Conservation (phyloP, 2,113 vertebrate species). For the Pygoscelis adeliae region DNA sequence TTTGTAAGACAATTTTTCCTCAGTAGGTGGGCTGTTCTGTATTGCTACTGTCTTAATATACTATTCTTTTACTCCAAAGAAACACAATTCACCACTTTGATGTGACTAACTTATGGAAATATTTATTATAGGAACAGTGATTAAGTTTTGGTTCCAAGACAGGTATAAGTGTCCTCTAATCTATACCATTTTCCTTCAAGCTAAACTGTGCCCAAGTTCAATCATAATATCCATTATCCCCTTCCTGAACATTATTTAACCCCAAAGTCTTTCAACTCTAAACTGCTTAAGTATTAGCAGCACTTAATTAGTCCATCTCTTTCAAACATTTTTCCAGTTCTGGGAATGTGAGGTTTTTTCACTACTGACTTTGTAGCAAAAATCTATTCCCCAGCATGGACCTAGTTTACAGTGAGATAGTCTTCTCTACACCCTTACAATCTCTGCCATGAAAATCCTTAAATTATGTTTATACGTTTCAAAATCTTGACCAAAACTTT, state of each 20-base stretch:
- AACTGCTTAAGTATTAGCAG: background rate
- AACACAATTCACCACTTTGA: background rate
- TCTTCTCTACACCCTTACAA: background rate
- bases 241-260: background rate
- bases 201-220: background rate
- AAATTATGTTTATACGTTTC: background rate
- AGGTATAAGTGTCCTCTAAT: background rate
- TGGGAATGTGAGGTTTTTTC: background rate
- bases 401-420: background rate
- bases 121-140: background rate
- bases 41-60: background rate
- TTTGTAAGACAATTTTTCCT: background rate
- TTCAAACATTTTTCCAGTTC: background rate
- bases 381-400: background rate
- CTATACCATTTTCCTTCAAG: background rate
- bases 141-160: background rate
- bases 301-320: background rate
- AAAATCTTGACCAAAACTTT: background rate
- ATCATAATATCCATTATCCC: background rate
- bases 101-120: background rate
- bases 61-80: background rate
- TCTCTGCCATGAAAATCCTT: background rate
- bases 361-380: background rate
- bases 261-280: background rate
- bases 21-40: background rate